Evolutionary conservation across 2,888 invertebrate genomes (phyloP).

Genomic region (Eurois occulta): DNA sequence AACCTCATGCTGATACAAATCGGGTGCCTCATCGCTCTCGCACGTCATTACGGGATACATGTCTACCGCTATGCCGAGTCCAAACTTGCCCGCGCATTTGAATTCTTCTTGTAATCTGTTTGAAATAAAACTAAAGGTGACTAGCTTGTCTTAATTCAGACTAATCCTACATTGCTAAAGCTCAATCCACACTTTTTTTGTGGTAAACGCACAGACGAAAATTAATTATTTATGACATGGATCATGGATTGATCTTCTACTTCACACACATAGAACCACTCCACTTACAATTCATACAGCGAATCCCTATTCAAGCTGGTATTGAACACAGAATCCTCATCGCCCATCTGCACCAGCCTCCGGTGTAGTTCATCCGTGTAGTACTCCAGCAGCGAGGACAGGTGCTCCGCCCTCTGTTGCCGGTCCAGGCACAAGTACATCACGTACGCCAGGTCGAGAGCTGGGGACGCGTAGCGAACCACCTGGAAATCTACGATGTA

Average conservation of each 20-base stretch:
- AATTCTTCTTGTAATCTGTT: conserved; percentile 91
- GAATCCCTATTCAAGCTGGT: conserved; percentile 86
- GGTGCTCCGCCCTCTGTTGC: conserved; percentile 90
- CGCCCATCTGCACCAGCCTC: conserved; percentile 89
- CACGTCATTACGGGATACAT: conserved; percentile 94
- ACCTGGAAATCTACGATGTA: conserved; percentile 93
- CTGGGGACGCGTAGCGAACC: conserved; percentile 93
- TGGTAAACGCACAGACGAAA: not conserved
- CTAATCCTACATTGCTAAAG: not conserved
- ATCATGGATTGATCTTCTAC: too few species aligned
- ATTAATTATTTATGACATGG: too few species aligned
- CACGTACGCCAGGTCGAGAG: conserved; percentile 92
- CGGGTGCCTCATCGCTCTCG: conserved; percentile 93
- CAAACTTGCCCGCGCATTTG: conserved; percentile 91
- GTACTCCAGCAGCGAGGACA: conserved; percentile 90
- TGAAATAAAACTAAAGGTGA: not conserved
- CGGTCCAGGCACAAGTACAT: conserved; percentile 92
- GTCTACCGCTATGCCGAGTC: conserved; percentile 92
- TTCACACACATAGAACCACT: conserved; percentile 57
- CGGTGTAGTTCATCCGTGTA: conserved; percentile 91
- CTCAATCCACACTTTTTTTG: not conserved
- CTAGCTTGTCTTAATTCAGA: not conserved
- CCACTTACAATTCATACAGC: conserved; percentile 89
- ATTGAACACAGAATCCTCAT: conserved; percentile 81
- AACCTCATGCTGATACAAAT: conserved; percentile 91